phyloP scores from a whole-genome alignment of 2,888 invertebrate species.

The Helleia helle region DNA sequence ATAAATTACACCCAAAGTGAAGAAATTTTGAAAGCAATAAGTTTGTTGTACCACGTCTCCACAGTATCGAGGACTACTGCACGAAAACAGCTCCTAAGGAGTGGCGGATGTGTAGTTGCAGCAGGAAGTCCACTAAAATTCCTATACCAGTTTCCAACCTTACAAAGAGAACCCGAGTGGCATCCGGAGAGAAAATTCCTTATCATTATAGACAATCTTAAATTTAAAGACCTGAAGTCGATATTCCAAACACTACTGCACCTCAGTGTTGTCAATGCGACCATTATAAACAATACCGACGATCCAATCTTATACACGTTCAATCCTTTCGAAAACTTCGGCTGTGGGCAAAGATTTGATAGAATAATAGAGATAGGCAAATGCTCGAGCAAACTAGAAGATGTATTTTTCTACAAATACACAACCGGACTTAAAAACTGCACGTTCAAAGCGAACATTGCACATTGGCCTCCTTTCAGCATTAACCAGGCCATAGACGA shows the following conservation, averaged over 20 bases:
- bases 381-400: conserved; percentile 24
- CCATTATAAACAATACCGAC: conserved; percentile 30
- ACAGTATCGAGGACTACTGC: conserved; percentile 8
- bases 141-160: conserved; percentile 14
- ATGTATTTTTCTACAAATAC: conserved; percentile 32
- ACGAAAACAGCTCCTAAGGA: neutral
- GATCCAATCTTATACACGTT: conserved; percentile 36
- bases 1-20: conserved; percentile 11
- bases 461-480: conserved; percentile 39
- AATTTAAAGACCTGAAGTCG: conserved; percentile 18
- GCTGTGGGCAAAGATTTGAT: conserved; percentile 41
- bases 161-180: conserved; percentile 32
- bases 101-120: conserved; percentile 29
- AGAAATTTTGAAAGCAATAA: conserved; percentile 16
- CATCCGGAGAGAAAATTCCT: conserved; percentile 34
- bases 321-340: conserved; percentile 42
- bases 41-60: conserved; percentile 6
- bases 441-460: conserved; percentile 29
- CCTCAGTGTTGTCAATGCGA: conserved; percentile 28
- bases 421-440: conserved; percentile 36
- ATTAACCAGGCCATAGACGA: conserved; percentile 23
- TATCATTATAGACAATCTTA: conserved; percentile 27
- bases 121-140: conserved; percentile 23
- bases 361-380: conserved; percentile 32
- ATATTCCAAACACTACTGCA: conserved; percentile 35